Evolutionary conservation across 1,140 invertebrate species (phyloP), one percentile per base, ranked within the genome.

Genomic region (Theocolax elegans): DNA sequence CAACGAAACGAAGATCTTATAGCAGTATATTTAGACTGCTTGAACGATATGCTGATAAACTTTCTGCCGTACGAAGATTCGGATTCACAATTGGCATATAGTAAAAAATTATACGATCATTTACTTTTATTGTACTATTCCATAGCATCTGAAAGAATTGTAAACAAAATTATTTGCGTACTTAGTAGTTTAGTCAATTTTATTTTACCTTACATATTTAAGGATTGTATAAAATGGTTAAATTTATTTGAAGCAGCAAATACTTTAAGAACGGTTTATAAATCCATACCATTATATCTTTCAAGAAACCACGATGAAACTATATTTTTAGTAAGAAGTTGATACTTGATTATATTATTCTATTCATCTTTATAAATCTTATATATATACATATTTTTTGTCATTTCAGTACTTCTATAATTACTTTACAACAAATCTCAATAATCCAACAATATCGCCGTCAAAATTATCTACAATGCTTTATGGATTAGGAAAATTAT

Each of bases 401-500:
- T 65, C 53, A 23, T 79, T 77, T 72, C 17, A 82, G 78, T 60
- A 75, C 59, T 75, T 82, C n/a, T 70, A 75, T 54, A 48, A 63
- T 7, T 19, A 75, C 65, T 74, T 77, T 46, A 17, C 70, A 13
- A 7, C 44, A 46, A 25, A 68, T 19, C 42, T 83, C 3, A 51
- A 35, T 38, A 53, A 66, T 27, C 15, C 21, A 58, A 25, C 59
- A 12, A 12, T 71, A 35, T 49, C 58, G 29, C 25, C 56, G 12
- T 71, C 10, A 15, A 63, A 72, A 15, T 67, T 77, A 25, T 53
- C 65, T 73, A 67, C 80, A 10, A 63, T 66, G n/a, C 59, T 84
- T 53, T 81, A 80, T 73, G 83, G 81, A 17, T 82, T 77, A 53
- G 83, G 82, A 71, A 77, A 81, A 71, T 70, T 84, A 27, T 75